Evolutionary conservation across 30 jellyfish, hydroid and myxozoan species (phyloP), one percentile per base, ranked within the genome.

Genomic region (Mastigias papua): DNA sequence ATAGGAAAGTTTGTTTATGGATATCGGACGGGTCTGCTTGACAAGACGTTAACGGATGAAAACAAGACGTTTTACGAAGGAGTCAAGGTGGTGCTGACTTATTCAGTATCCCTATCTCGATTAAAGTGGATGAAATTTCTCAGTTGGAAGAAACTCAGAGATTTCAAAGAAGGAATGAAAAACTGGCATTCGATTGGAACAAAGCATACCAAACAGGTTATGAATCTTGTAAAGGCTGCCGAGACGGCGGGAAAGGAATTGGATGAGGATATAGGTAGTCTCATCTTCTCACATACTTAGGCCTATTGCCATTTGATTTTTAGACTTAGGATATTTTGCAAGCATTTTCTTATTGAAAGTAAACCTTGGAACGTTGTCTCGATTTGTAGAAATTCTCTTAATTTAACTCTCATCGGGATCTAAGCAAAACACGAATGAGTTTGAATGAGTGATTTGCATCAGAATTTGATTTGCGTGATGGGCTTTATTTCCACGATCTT

Each of bases 1-100:
- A 31, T 68, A 26, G 80, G 80, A 28, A 68, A 4, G 26, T 68
- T 68, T 31, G 60, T 68, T 4, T 68, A 68, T 68, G 80, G 80
- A 7, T 29, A 20, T 20, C 80, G 80, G 11, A 31, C 54, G 54
- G 80, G 80, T 1, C 26, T 68, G 58, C 33, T 68, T 8, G 80
- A 68, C 13, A 28, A 68, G 16, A 4, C 29, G 4, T 21, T 68
- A 61, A 26, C 61, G 8, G 80, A 68, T 4, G 80, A 25, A 7
- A 29, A 35, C 23, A 31, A 8, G 54, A 68, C 1, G 26, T 68
- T 68, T 31, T 68, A 25, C 30, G 60, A 68, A 31, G 61, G 62
- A 58, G 16, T 68, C 7, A 26, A 28, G 22, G 58, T 31, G 5
- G 26, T 22, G 17, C n/a, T 68, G n/a, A 1, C 32, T 1, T 9